Evolutionary conservation across 2,888 invertebrate species (phyloP), one percentile per base, ranked within the genome.

Genomic region (Onchidella celtica): DNA sequence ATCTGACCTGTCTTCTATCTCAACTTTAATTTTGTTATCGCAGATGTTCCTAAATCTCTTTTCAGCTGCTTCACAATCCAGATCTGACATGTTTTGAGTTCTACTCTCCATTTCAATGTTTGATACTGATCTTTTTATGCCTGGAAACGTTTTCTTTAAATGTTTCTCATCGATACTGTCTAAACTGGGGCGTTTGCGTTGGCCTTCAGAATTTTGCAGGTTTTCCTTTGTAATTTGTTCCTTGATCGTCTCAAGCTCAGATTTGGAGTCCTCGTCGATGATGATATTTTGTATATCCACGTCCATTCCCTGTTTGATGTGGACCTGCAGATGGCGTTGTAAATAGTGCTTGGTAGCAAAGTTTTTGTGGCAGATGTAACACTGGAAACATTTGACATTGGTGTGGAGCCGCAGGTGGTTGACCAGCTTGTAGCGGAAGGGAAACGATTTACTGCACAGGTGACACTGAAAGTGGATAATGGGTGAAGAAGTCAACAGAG

Each of bases 381-480:
- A 79, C 59, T 80, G 73, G 38, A 79, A 79, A 34, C 72, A 69
- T 61, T 79, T 79, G 21, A 79, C 72, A 55, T 79, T 79, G 24
- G 65, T 74, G 32, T 80, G 80, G 21, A 80, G 73, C 27, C 68
- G 36, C 36, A 74, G 55, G 32, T 80, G 80, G 47, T 74, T 74
- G 55, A 72, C n/a, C 61, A 80, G 68, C 38, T 80, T 65, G 68
- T 74, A 73, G 4, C 68, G 80, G 17, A 74, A 80, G 1, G n/a
- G 21, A 29, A 80, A 80, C 24, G 17, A 29, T 36, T 68, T 80
- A 38, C 68, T 74, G 68, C 80, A 80, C 4, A 80, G 40, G 68
- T 80, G 80, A n/a, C 80, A 80, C 80, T 80, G 80, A 47, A 65
- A 65, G n/a, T n/a, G n/a, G n/a, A n/a, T n/a, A 27, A 32, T 29